Evolutionary conservation across 2,888 invertebrate genomes (phyloP), one percentile per base, ranked within the genome.

Genomic region (Spicauda simplicius): DNA sequence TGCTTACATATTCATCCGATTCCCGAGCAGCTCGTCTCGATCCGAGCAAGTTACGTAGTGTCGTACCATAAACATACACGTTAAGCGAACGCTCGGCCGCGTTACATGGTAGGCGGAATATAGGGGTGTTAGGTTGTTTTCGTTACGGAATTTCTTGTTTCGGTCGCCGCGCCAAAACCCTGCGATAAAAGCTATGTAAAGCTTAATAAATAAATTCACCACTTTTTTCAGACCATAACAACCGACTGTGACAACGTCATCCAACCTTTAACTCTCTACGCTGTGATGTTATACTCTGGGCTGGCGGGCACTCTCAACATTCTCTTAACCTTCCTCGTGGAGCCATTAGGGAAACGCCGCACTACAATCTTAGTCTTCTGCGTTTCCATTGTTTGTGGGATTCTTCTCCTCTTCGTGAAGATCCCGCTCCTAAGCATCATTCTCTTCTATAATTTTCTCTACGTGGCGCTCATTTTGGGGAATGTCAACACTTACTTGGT

Each of bases 401-500:
- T 86, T 0, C 41, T 80, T 1, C 74, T 91, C 11, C 75, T 86
- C 0, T 86, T 89, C 70, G 74, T 86, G 8, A 84, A 67, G 71
- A 70, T 85, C 0, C 87, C 90, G 0, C 64, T 87, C 2, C 72
- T 90, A 33, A 90, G 88, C 76, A 85, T 90, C 33, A 75, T 72
- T 0, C 67, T 90, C 33, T 91, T 90, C 76, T 89, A 80, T 75
- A 60, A 84, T 25, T 89, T 90, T 50, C 78, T 90, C 0, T 87
- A 86, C 68, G 86, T 87, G 14, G 80, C 85, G 5, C 74, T 88
- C 0, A 87, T 90, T 65, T 75, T 91, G 71, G 90, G 88, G 12
- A 89, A 86, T 66, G 77, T 86, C 0, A 91, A 91, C 64, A 87
- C 87, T 1, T 90, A 86, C 73, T 77, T 90, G 63, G 86, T 91